A percentile compares a stretch with the other conserved stretches of the same genome.
These are phyloP conservation scores for Corythoichthys haematopterus DNA, from an alignment of 2,113 vertebrate genomes.

Conservation along the genomic window DNA sequence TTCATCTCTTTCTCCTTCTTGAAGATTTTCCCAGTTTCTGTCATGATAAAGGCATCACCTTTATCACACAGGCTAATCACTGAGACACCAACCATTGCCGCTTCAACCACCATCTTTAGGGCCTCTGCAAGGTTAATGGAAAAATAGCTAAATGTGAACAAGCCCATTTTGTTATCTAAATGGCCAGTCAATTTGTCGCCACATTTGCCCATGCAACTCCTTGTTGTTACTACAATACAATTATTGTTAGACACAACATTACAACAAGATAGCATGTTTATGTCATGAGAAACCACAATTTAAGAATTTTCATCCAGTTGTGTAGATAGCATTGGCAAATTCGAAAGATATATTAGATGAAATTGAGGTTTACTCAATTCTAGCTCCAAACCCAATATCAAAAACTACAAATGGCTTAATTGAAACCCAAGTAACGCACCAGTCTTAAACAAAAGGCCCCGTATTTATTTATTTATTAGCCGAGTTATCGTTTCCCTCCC, in stretches of 20 bases:
- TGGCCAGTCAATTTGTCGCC: neutral
- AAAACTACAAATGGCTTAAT: too few species aligned
- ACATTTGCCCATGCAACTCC: too few species aligned
- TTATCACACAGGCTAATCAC: conserved; percentile 88
- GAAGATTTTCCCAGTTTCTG: conserved; percentile 93
- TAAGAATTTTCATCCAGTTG: too few species aligned
- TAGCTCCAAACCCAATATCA: too few species aligned
- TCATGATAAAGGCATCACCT: conserved; percentile 87
- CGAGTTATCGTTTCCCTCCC: neutral
- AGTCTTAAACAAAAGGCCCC: too few species aligned
- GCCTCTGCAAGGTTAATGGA: conserved; percentile 70
- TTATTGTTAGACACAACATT: neutral
- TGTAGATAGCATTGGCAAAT: too few species aligned
- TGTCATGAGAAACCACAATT: neutral
- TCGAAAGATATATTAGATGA: too few species aligned
- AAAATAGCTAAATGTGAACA: neutral
- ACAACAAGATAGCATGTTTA: neutral
- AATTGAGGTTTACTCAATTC: too few species aligned
- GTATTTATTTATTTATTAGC: neutral
- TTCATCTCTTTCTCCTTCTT: conserved; percentile 98
- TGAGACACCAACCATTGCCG: conserved; percentile 77
- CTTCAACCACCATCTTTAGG: conserved; percentile 79
- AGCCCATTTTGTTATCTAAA: neutral
- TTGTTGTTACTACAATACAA: neutral
- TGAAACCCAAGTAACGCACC: too few species aligned